These are phyloP conservation scores for Pomatorhinus ruficollis DNA, from an alignment of 2,113 vertebrate species.

Conservation along the genomic window DNA sequence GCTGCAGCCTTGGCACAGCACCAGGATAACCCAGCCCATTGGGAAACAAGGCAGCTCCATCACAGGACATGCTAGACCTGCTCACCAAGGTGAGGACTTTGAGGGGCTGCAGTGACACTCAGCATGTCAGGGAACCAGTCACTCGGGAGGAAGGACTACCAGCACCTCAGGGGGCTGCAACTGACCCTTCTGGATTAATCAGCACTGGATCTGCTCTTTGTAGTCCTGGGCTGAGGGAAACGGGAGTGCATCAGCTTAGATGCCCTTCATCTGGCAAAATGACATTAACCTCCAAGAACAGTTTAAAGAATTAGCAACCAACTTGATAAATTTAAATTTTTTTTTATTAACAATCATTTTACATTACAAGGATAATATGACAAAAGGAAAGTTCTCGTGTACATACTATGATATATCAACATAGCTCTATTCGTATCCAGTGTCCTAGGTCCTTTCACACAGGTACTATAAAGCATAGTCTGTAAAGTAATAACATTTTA, in stretches of 20 bases:
- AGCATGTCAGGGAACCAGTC: not conserved
- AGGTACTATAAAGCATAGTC: constrained; percentile 85
- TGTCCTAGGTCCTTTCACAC: constrained; percentile 86
- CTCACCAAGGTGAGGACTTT: fast-evolving
- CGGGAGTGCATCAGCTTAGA: not conserved
- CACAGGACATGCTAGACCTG: not conserved
- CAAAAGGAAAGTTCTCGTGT: constrained; percentile 77
- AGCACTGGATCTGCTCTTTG: not conserved
- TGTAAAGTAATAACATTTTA: constrained; percentile 78
- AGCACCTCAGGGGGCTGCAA: not conserved
- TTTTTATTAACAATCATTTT: constrained; percentile 84
- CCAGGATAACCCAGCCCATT: not conserved
- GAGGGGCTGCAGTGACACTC: not conserved
- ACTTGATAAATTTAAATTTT: constrained; percentile 71
- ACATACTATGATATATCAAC: constrained; percentile 82
- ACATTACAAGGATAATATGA: constrained; percentile 83
- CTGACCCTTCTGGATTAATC: not conserved
- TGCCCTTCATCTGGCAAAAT: not conserved
- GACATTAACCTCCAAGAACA: not conserved
- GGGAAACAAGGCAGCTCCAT: not conserved
- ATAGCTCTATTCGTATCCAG: constrained; percentile 86
- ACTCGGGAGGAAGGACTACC: not conserved
- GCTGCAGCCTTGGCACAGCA: not conserved
- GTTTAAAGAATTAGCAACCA: not conserved
- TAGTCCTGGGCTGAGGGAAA: not conserved